Evolutionary conservation across 2,888 invertebrate genomes (phyloP).

Genomic region (Lordiphosa andalusiaca): DNA sequence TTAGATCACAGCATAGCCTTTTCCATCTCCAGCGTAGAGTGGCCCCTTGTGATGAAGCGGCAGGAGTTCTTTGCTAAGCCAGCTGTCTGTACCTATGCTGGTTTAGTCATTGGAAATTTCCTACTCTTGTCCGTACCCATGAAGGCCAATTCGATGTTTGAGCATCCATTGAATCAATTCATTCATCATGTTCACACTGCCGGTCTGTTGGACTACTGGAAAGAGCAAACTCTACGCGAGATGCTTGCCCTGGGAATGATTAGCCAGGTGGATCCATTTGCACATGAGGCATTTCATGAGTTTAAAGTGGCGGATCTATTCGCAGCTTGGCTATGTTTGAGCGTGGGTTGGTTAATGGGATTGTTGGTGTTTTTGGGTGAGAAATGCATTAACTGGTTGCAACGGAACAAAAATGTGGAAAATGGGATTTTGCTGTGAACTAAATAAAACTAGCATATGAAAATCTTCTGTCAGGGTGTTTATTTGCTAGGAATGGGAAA

Average conservation of each 20-base stretch:
- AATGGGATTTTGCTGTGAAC: too few species aligned
- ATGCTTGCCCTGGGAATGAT: constrained; percentile 38
- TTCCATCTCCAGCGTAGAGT: constrained; percentile 28
- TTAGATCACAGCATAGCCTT: constrained; percentile 29
- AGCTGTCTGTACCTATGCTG: constrained; percentile 23
- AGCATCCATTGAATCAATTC: constrained; percentile 34
- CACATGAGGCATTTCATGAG: constrained; percentile 29
- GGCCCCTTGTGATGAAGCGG: constrained; percentile 33
- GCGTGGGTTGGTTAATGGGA: constrained; percentile 7
- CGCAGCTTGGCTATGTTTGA: constrained; percentile 44
- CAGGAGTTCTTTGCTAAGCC: constrained; percentile 46
- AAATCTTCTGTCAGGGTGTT: too few species aligned
- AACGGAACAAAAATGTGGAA: too few species aligned
- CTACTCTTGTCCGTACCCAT: constrained; percentile 37
- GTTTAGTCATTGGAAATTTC: constrained; percentile 22
- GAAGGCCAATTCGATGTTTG: constrained; percentile 51
- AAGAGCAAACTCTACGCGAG: constrained; percentile 27
- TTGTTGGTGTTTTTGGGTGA: constrained; percentile 34
- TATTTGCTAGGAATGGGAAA: too few species aligned
- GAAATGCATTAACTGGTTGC: neutral
- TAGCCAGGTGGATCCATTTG: constrained; percentile 36
- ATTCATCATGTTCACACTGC: constrained; percentile 33
- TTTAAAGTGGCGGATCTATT: constrained; percentile 48
- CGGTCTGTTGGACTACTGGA: constrained; percentile 44
- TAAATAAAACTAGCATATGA: too few species aligned